Percentiles rank a stretch among this genome's conserved stretches.
These are phyloP conservation scores for Pissodes strobi DNA, from an alignment of 1,140 invertebrate genomes.

Conservation along the genomic window DNA sequence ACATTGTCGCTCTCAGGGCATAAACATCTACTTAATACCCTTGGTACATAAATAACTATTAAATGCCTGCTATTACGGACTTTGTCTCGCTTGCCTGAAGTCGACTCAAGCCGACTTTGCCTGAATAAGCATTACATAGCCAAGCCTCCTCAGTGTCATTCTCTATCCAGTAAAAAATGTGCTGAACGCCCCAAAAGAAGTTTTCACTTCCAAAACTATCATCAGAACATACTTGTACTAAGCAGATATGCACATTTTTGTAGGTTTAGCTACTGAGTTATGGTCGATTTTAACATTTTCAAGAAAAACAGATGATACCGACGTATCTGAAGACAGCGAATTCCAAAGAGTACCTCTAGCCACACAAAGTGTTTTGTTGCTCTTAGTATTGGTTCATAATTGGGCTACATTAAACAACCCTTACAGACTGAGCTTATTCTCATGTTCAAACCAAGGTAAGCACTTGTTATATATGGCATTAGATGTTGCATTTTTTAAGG, in stretches of 20 bases:
- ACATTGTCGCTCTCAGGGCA: too few species aligned
- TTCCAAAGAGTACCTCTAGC: slow-evolving; percentile 71
- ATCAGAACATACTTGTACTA: too few species aligned
- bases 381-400: slow-evolving; percentile 90
- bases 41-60: too few species aligned
- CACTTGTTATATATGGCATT: slow-evolving; percentile 11
- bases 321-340: slow-evolving; percentile 52
- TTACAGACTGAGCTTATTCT: slow-evolving; percentile 83
- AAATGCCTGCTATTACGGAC: too few species aligned
- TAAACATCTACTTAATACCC: too few species aligned
- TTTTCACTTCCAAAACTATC: too few species aligned
- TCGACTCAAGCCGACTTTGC: too few species aligned
- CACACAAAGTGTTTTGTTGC: slow-evolving; percentile 84
- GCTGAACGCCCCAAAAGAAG: too few species aligned
- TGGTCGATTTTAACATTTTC: slow-evolving; percentile 70
- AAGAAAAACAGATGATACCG: slow-evolving; percentile 52
- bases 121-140: too few species aligned
- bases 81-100: too few species aligned
- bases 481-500: not conserved
- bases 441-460: slow-evolving; percentile 74
- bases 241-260: too few species aligned
- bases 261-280: slow-evolving; percentile 71
- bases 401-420: slow-evolving; percentile 79
- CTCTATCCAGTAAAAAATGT: too few species aligned
- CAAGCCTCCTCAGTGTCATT: not conserved